A percentile compares a stretch with the other conserved stretches of the same genome.
phyloP scores from a whole-genome alignment of 2,113 vertebrate genomes.

The Todiramphus saurophagus region DNA sequence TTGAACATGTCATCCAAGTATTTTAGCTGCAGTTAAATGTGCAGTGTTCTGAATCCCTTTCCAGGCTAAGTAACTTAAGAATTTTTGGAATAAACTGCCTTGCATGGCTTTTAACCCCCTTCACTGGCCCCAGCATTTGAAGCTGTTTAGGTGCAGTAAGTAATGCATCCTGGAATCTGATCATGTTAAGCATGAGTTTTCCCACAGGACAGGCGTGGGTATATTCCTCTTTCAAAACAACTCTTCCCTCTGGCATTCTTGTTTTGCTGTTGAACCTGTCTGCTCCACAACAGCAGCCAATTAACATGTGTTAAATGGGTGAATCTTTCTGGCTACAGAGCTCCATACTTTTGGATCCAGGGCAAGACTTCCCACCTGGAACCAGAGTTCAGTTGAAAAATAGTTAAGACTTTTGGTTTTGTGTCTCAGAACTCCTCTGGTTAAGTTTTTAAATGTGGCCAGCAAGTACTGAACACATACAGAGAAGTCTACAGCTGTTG shows the following conservation, averaged over 20 bases:
- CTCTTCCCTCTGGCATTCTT: not conserved
- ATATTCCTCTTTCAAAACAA: not conserved
- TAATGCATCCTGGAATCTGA: not conserved
- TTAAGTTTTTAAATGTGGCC: not conserved
- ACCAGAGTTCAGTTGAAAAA: not conserved
- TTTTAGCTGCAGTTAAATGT: not conserved
- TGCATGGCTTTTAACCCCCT: not conserved
- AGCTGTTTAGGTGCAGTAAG: not conserved
- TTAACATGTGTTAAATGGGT: not conserved
- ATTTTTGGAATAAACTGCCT: not conserved
- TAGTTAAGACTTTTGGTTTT: not conserved
- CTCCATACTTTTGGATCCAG: not conserved
- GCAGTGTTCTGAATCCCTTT: not conserved
- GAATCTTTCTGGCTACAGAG: not conserved
- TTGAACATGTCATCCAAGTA: not conserved
- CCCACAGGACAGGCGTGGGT: not conserved
- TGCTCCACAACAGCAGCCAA: not conserved
- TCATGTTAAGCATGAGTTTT: not conserved
- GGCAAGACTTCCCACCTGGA: not conserved
- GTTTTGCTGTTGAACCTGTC: slow-evolving; percentile 24
- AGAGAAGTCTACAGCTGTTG: not conserved
- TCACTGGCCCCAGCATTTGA: not conserved
- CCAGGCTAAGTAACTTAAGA: not conserved
- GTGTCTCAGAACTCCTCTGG: not conserved
- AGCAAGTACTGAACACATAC: rapidly evolving